These are phyloP conservation scores for Drosophila ohnishii DNA, from an alignment of 1,140 invertebrate genomes.

Conservation along the genomic window DNA sequence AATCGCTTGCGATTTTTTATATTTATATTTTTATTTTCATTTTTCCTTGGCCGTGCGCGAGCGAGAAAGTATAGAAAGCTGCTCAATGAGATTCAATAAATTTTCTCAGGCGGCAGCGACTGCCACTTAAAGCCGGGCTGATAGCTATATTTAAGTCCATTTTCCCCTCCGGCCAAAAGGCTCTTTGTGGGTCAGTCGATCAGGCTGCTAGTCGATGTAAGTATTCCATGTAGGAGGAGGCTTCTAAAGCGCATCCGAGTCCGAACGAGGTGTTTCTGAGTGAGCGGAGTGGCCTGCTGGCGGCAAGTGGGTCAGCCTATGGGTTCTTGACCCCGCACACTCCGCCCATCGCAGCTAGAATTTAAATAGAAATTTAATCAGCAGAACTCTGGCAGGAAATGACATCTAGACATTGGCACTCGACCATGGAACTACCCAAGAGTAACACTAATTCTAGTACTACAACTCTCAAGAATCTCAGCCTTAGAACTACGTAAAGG, in stretches of 20 bases:
- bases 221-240: constrained; percentile 43
- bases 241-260: constrained; percentile 37
- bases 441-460: background rate
- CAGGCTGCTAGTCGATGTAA: constrained; percentile 31
- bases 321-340: constrained; percentile 37
- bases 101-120: constrained; percentile 61
- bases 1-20: constrained; percentile 53
- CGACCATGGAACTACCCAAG: constrained; percentile 29
- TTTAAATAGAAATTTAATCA: constrained; percentile 69
- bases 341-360: constrained; percentile 19
- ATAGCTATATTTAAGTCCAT: constrained; percentile 79
- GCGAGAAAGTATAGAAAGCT: constrained; percentile 73
- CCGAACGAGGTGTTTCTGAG: constrained; percentile 14
- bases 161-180: constrained; percentile 35
- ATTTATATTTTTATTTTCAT: background rate
- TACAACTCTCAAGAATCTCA: background rate
- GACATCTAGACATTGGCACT: constrained; percentile 7
- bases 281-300: constrained; percentile 8
- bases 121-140: constrained; percentile 70
- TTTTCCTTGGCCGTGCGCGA: constrained; percentile 23
- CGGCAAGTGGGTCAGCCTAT: constrained; percentile 49
- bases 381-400: constrained; percentile 34
- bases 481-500: background rate
- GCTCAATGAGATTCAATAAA: constrained; percentile 79
- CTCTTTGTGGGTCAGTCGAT: constrained; percentile 64